These are phyloP conservation scores for Andrena hattorfiana DNA, from an alignment of 2,888 invertebrate species.

Conservation along the genomic window DNA sequence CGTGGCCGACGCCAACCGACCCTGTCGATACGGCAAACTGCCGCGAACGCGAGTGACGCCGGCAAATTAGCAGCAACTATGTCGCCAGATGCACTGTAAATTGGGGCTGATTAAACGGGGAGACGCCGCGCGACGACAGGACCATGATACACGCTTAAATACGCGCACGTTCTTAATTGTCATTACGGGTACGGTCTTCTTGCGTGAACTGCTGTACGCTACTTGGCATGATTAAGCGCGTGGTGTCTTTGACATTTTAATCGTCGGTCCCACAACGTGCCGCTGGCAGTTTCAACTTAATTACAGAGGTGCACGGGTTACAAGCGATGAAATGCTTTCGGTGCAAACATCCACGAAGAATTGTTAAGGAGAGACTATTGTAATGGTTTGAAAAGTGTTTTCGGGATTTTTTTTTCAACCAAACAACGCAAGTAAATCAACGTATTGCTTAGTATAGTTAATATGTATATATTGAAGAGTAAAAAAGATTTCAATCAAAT, in stretches of 20 bases:
- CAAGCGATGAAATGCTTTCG: too few species aligned
- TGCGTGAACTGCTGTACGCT: neutral
- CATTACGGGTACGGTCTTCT: neutral
- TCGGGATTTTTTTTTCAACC: too few species aligned
- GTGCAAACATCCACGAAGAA: too few species aligned
- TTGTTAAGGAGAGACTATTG: too few species aligned
- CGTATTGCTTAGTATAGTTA: too few species aligned
- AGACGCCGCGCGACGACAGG: slow-evolving; percentile 39
- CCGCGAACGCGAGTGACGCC: slow-evolving; percentile 49
- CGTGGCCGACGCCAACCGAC: slow-evolving; percentile 22
- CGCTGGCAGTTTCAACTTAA: too few species aligned
- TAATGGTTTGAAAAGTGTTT: too few species aligned
- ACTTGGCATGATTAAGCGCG: neutral
- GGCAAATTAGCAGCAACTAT: slow-evolving; percentile 56
- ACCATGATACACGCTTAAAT: slow-evolving; percentile 38
- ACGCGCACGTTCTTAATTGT: slow-evolving; percentile 36
- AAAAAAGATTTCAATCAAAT: too few species aligned
- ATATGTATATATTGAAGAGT: too few species aligned
- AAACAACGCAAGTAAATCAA: too few species aligned
- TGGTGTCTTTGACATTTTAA: neutral
- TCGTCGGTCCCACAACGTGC: too few species aligned
- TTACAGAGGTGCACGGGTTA: too few species aligned
- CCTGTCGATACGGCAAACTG: slow-evolving; percentile 53
- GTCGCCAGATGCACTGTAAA: slow-evolving; percentile 56
- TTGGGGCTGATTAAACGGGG: slow-evolving; percentile 60